Base-by-base conservation (phyloP, 2,797 vertebrate species). In the Garrulus glandarius region DNA sequence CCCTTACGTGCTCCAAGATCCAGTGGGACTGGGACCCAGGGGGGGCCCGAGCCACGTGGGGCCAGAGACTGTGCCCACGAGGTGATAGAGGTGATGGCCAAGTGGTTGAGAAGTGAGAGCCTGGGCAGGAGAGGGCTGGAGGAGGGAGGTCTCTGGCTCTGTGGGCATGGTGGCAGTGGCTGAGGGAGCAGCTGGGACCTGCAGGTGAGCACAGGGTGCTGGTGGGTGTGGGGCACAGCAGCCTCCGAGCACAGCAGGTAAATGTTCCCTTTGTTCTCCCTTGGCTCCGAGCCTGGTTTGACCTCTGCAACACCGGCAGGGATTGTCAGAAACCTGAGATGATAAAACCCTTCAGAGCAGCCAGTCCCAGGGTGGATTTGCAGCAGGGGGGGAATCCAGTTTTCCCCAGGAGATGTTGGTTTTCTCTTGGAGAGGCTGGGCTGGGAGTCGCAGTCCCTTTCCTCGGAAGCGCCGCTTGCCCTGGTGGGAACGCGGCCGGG, bases 311-410 rank as follows among this genome's bases (percentile, higher is more conserved):
- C 18, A 30, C 74, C n/a, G 32, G 16, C 8, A 0, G 84, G 78
- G 87, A 69, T 75, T 64, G 78, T 75, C 11, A 13, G 92, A 87
- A 95, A 95, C 68, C 92, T 21, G 92, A 94, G 96, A 86, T 30
- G 77, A 65, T 81, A 76, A 91, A 89, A 61, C 67, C 44, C 55
- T 75, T 30, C 29, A 36, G 81, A 68, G 91, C 89, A 82, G 81
- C 87, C 93, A 30, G 15, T n/a, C 21, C n/a, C 53, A 5, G 79
- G 39, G 56, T 61, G 72, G 64, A 67, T 91, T 89, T 74, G 55
- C 63, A 76, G 70, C 2, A 4, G 34, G 15, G 2, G 13, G 11
- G 32, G n/a, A 10, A 49, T 59, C n/a, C 23, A 21, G 36, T 59
- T 88, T 80, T 74, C 32, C 65, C 56, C 5, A 0, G 56, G 77